Evolutionary conservation across 2,888 invertebrate species (phyloP), one percentile per base, ranked within the genome.

Genomic region (Andrena haemorrhoa): DNA sequence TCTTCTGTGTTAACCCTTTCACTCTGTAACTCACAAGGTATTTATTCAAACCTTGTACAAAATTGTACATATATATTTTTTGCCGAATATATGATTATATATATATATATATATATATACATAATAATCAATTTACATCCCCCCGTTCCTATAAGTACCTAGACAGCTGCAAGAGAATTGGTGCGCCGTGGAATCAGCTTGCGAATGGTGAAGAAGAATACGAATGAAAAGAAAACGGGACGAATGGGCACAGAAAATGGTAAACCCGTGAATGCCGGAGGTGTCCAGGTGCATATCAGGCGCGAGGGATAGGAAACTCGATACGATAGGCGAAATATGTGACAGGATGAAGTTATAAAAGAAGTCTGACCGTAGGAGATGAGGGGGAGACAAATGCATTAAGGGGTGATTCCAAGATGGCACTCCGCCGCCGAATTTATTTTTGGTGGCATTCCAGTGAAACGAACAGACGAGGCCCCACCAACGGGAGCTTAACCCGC

Each of bases 361-460:
- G 31, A 74, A 64, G 60, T 10, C 51, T 51, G 56, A 56, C 23
- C 23, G 23, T 8, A 56, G 12, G 8, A 56, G 53, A 60, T 49
- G 72, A 26, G 41, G 64, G 66, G 33, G 71, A 64, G 70, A 73
- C 69, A 63, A 75, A 83, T 75, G 77, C 83, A 82, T 83, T 72
- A 72, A 78, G 76, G 82, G 79, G 79, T 65, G 86, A 73, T 81
- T 66, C 86, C 80, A 87, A 88, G 82, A 88, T 83, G 89, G 86
- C 89, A 87, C 83, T 81, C 75, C 84, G 88, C 78, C 87, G 86
- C 78, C 83, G 78, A 87, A 90, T 86, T 88, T 92, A 92, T 91
- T 91, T 91, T 91, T 88, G 89, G 91, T 90, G 20, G 89, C 91
- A 91, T 91, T 91, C 91, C 91, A 90, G 84, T 64, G 80, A 84